Evolutionary conservation across 2,888 invertebrate genomes (phyloP).

Genomic region (Peribatodes rhomboidaria): DNA sequence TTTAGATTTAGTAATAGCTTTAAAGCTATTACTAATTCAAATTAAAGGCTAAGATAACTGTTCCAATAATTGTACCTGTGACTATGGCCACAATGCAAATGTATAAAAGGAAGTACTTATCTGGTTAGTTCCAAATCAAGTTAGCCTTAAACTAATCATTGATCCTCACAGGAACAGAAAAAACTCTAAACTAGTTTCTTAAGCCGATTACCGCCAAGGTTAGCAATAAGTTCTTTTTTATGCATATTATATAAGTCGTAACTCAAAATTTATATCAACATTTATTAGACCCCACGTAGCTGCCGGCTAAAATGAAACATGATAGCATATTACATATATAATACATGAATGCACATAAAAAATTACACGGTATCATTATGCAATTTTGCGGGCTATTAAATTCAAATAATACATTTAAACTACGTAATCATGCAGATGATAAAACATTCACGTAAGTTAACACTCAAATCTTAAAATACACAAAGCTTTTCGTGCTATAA

Average conservation of each 20-base stretch:
- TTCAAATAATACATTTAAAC: slow-evolving; percentile 2
- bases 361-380: slow-evolving; percentile 11
- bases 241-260: slow-evolving; percentile 9
- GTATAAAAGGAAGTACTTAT: slow-evolving; percentile 27
- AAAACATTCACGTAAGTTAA: slow-evolving; percentile 3
- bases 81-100: too few relatives aligned
- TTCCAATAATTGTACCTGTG: neutral
- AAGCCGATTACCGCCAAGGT: slow-evolving; percentile 32
- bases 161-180: slow-evolving; percentile 33
- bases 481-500: neutral
- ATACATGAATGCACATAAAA: slow-evolving; percentile 9
- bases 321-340: neutral
- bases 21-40: too few relatives aligned
- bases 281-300: slow-evolving; percentile 9
- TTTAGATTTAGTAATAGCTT: too few relatives aligned
- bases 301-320: neutral
- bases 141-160: slow-evolving; percentile 5
- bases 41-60: too few relatives aligned
- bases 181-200: slow-evolving; percentile 30
- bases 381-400: slow-evolving; percentile 14
- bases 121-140: slow-evolving; percentile 1
- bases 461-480: neutral
- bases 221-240: slow-evolving; percentile 17
- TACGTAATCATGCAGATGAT: slow-evolving; percentile 6
- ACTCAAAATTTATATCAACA: slow-evolving; percentile 23